Conservation (phyloP, 2,797 vertebrate species). For the Coregonus ussuriensis region DNA sequence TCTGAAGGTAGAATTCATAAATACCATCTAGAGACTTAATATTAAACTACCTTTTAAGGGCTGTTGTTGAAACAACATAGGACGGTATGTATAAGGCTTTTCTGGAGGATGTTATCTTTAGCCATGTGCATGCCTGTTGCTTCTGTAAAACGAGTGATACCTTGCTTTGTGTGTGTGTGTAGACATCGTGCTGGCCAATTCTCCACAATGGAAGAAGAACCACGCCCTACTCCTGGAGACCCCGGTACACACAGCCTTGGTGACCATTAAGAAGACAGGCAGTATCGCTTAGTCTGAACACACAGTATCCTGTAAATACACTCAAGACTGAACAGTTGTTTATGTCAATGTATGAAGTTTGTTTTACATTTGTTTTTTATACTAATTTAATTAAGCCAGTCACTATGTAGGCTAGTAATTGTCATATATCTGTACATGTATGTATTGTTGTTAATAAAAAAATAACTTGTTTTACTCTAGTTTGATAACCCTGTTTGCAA, state of each 20-base stretch:
- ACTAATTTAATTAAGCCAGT: too few relatives aligned
- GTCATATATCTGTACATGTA: neutral
- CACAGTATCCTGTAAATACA: neutral
- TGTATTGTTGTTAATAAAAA: neutral
- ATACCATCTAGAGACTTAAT: neutral
- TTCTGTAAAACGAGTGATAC: neutral
- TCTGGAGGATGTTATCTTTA: neutral
- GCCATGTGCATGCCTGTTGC: too few relatives aligned
- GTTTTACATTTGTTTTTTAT: neutral
- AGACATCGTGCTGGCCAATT: conserved; percentile 62
- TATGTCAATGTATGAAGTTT: neutral
- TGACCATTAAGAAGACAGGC: conserved; percentile 55
- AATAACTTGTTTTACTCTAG: neutral
- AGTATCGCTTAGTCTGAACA: conserved; percentile 52
- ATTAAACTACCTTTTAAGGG: too few relatives aligned
- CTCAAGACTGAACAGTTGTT: neutral
- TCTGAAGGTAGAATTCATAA: conserved; percentile 68
- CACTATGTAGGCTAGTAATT: too few relatives aligned
- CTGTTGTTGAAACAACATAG: neutral
- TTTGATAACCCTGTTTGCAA: neutral
- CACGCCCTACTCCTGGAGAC: conserved; percentile 61
- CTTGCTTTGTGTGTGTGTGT: conserved; percentile 17
- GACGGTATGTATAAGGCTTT: neutral
- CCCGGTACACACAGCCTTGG: conserved; percentile 72
- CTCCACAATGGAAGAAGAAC: conserved; percentile 64